These are phyloP conservation scores for Lerema accius DNA, from an alignment of 1,140 invertebrate genomes.

Conservation along the genomic window DNA sequence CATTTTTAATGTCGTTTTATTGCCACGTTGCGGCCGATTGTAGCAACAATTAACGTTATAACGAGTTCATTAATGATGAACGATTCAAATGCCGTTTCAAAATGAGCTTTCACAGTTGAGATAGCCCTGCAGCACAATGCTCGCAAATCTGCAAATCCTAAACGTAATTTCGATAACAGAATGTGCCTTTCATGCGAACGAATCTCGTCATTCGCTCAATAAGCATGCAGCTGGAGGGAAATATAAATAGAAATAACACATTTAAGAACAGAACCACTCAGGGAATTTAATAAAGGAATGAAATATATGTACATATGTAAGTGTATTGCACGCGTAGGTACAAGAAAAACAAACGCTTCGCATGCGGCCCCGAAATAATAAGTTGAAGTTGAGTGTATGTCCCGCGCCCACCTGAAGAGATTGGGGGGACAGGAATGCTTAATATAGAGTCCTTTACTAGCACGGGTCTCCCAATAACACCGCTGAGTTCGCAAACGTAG, in stretches of 20 bases:
- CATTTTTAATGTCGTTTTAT: slow-evolving; percentile 78
- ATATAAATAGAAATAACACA: slow-evolving; percentile 43
- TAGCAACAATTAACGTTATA: slow-evolving; percentile 77
- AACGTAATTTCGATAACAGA: slow-evolving; percentile 34
- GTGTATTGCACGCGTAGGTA: slow-evolving; percentile 60
- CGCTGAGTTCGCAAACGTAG: slow-evolving; percentile 60
- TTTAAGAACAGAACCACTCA: slow-evolving; percentile 44
- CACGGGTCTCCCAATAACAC: slow-evolving; percentile 72
- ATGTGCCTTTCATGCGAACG: slow-evolving; percentile 29
- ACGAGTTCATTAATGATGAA: slow-evolving; percentile 77
- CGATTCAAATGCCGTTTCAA: slow-evolving; percentile 58
- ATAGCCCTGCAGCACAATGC: slow-evolving; percentile 41
- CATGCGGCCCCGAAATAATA: slow-evolving; percentile 73
- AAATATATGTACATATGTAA: slow-evolving; percentile 61
- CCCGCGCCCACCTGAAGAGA: slow-evolving; percentile 73
- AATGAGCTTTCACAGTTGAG: slow-evolving; percentile 48
- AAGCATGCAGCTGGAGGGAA: slow-evolving; percentile 31
- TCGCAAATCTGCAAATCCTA: slow-evolving; percentile 31
- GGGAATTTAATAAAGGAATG: slow-evolving; percentile 71
- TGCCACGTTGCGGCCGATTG: slow-evolving; percentile 70
- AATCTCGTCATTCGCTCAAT: slow-evolving; percentile 34
- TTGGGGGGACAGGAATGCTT: slow-evolving; percentile 76
- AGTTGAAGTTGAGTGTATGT: slow-evolving; percentile 72
- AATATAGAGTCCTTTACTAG: slow-evolving; percentile 78
- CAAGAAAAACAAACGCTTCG: slow-evolving; percentile 71